These are phyloP conservation scores for Neopipo cinnamomea DNA, from an alignment of 2,113 vertebrate genomes.

Conservation along the genomic window DNA sequence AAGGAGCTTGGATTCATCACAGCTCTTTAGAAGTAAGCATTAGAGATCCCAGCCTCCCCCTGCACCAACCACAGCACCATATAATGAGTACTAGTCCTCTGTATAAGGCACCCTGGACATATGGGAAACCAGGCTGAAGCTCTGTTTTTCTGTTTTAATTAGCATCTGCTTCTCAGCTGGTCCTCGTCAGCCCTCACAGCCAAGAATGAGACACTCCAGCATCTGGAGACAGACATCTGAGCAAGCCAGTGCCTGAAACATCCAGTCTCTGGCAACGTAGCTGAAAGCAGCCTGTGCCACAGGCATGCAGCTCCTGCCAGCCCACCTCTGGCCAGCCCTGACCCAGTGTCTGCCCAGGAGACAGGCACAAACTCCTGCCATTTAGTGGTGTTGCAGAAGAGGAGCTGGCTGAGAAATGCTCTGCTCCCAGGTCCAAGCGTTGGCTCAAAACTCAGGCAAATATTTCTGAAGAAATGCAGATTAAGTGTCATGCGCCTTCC, in stretches of 20 bases:
- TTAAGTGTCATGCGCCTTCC: background rate
- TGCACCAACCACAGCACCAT: background rate
- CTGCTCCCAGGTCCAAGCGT: accelerated
- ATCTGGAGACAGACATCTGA: background rate
- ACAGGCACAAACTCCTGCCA: accelerated
- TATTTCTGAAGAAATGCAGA: background rate
- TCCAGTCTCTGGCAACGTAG: accelerated
- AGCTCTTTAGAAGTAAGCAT: background rate
- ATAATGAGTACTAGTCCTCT: background rate
- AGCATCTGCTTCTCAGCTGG: constrained; percentile 13
- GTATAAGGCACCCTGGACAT: no score
- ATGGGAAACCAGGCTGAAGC: background rate
- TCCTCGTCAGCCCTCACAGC: background rate
- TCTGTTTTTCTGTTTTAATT: background rate
- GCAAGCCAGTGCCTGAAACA: background rate
- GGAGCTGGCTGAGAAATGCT: background rate
- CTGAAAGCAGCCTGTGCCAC: background rate
- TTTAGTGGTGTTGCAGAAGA: background rate
- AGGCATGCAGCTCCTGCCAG: background rate
- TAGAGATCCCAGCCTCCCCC: background rate
- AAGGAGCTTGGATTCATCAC: background rate
- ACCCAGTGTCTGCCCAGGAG: accelerated
- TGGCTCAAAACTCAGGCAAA: background rate
- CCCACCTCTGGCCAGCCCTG: background rate
- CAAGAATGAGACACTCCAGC: background rate